These are phyloP conservation scores for Neogobius melanostomus DNA, from an alignment of 2,113 vertebrate species.

Conservation along the genomic window DNA sequence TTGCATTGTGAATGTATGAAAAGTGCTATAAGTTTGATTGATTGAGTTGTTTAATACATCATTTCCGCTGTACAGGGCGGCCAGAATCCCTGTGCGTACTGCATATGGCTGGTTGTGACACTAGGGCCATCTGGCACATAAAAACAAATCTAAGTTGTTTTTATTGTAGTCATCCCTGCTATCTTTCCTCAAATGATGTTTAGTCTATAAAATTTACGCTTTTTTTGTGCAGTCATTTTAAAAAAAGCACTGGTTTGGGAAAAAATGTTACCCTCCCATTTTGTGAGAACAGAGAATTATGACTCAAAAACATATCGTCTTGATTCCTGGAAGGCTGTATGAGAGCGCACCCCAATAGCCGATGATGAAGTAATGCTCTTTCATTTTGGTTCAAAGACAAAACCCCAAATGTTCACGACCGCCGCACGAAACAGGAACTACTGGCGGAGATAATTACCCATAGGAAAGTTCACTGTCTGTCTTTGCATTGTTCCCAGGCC, in stretches of 20 bases:
- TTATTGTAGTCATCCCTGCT: constrained; percentile 20
- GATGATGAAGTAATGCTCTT: constrained; percentile 37
- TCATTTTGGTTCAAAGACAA: constrained; percentile 57
- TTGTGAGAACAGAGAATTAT: constrained; percentile 37
- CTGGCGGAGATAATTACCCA: constrained; percentile 52
- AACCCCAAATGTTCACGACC: constrained; percentile 38
- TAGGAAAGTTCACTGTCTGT: constrained; percentile 45
- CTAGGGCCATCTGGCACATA: too few relatives aligned
- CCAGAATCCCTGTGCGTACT: too few relatives aligned
- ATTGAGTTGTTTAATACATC: too few relatives aligned
- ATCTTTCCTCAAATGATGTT: constrained; percentile 42
- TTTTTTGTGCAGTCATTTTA: constrained; percentile 27
- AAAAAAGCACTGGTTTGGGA: constrained; percentile 33
- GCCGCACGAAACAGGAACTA: constrained; percentile 52
- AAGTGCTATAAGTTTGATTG: too few relatives aligned
- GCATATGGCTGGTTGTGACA: too few relatives aligned
- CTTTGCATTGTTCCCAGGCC: constrained; percentile 47
- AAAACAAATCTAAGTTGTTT: background rate
- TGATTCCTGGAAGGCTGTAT: constrained; percentile 46
- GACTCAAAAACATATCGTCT: constrained; percentile 42
- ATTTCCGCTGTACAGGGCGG: too few relatives aligned
- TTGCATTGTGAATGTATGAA: too few relatives aligned
- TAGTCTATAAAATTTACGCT: constrained; percentile 51
- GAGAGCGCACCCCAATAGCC: constrained; percentile 36
- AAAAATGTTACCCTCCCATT: constrained; percentile 43